Base-by-base conservation (phyloP, 2,113 vertebrate species). In the western clawed frog (Xenopus tropicalis) region DNA sequence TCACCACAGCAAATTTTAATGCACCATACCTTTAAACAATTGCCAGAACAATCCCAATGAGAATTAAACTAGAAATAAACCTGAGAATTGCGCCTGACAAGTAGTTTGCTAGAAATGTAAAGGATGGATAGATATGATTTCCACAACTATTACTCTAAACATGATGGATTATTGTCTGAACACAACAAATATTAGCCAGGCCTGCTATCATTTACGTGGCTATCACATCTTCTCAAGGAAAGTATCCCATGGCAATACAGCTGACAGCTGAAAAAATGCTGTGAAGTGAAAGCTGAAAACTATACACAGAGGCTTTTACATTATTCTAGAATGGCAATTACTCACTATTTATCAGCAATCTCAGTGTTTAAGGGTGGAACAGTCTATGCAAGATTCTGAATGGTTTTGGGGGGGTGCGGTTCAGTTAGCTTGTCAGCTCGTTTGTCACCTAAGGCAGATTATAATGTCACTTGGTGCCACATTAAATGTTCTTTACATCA, bases 121-220 rank as follows among this genome's bases (percentile, higher is more conserved):
- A 21, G 61, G 70, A 64, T 71, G 51, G 70, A 64, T 54, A 54
- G 70, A 63, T 54, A 64, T 20, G 61, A 64, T 48, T 29, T 48
- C 51, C 25, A 61, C 20, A 52, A 37, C 29, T 37, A 37, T 63
- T 52, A 24, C 70, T 71, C 17, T 59, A 37, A 71, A 61, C 59
- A 64, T 72, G 61, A 64, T 72, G 70, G 70, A 72, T 72, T 72
- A 64, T 72, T 63, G 61, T 64, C 70, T 54, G 59, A 21, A 64
- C 43, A 71, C 59, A 71, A 71, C 58, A 71, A 71, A 71, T 71
- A 71, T 71, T 71, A 63, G 59, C 11, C 23, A 54, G 57, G 59
- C 59, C 44, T 23, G 16, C 59, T 37, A 71, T 63, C 29, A 51
- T 71, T 63, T 59, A 48, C 44, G 12, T 9, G 46, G 23, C 29